Conservation (phyloP, 2,797 vertebrate species). For the Oreonectes daqikongensis region DNA sequence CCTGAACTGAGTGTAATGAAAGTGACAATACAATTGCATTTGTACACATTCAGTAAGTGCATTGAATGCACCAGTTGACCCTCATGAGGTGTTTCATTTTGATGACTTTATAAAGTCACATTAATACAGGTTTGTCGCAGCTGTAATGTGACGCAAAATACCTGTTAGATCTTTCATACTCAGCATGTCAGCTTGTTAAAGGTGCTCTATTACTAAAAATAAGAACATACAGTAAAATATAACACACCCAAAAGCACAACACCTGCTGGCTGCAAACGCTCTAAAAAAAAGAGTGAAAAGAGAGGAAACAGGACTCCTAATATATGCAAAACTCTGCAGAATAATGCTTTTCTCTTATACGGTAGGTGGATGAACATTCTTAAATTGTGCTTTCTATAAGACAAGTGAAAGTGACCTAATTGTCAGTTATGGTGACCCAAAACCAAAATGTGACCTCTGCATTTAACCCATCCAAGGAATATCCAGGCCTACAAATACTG, state of each 20-base stretch:
- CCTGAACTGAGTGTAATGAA: no score
- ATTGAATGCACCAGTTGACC: neutral
- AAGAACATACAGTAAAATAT: slow-evolving; percentile 6
- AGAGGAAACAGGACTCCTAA: neutral
- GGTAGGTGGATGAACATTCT: neutral
- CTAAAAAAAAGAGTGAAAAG: neutral
- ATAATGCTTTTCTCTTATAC: neutral
- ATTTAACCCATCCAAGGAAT: no score
- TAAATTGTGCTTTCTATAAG: neutral
- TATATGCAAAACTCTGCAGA: neutral
- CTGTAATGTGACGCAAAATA: neutral
- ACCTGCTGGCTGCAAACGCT: slow-evolving; percentile 20
- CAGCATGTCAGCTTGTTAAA: slow-evolving; percentile 6
- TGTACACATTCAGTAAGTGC: no score
- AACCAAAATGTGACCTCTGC: no score
- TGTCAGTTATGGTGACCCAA: no score
- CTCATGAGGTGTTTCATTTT: no score
- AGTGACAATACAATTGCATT: no score
- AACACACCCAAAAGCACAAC: slow-evolving; percentile 7
- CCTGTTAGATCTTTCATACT: neutral
- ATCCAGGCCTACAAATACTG: no score
- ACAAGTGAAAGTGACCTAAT: no score
- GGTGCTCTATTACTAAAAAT: neutral
- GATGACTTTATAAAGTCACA: neutral
- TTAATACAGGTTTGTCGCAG: neutral